Base-by-base conservation (phyloP, 2,888 invertebrate species). In the Dyspetes luteomarginatus region DNA sequence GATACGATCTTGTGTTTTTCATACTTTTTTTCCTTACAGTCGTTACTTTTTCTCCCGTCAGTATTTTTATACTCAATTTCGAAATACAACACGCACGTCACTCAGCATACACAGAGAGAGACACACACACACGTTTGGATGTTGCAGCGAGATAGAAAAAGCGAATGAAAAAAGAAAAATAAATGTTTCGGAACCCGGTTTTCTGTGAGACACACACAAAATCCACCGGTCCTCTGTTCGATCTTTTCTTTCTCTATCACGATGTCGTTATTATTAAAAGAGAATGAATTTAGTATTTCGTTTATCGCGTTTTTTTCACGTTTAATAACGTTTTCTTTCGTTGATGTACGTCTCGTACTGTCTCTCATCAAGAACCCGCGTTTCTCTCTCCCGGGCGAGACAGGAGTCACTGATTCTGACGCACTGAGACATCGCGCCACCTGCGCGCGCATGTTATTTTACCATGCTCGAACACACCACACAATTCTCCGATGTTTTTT, bases 361-460 rank as follows among this genome's bases (percentile, higher is more conserved):
- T 67, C 62, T 81, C 55, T 85, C 76, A 78, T 84, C 58, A 77
- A 82, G 60, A 83, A 72, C 74, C 74, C 75, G 62, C 85, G 84
- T 81, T 82, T 75, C 84, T 84, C 83, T 87, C 85, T 73, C 85
- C 87, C 83, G 79, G 80, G 81, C 83, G 83, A 84, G 86, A 90
- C 88, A 85, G 84, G 84, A 85, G 85, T 84, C 86, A 86, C 84
- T 86, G 87, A 87, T 89, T 89, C 90, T 91, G 91, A 90, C 90
- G 90, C 90, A 90, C 89, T 88, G 87, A 74, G 74, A 89, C 86
- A 90, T 91, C 91, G 91, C 91, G 90, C 91, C 91, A 91, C 91
- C 89, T 91, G 91, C 91, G 91, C 90, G 90, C 91, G 91, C 91
- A 91, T 78, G 69, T 72, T 74, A 76, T 83, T 77, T 71, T 69